A percentile compares a stretch with the other conserved stretches of the same genome.
Evolutionary conservation across 2,888 invertebrate species (phyloP).

Genomic region (Alviniconcha strummeri): DNA sequence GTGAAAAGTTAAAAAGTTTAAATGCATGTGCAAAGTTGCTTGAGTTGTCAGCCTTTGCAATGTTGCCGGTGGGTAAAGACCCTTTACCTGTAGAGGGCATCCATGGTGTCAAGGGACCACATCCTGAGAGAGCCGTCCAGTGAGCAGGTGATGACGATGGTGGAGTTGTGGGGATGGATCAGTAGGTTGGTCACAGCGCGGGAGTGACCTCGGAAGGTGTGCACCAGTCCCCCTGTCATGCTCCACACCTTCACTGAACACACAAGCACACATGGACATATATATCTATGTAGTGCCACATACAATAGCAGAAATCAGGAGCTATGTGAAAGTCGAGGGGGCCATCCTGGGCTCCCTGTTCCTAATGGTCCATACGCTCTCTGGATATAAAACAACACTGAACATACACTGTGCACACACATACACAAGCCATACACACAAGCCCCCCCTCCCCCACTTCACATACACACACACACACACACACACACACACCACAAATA

Average conservation of each 20-base stretch:
- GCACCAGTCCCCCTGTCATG: slow-evolving; percentile 67
- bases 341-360: no score
- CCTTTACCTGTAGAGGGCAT: slow-evolving; percentile 65
- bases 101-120: slow-evolving; percentile 72
- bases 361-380: no score
- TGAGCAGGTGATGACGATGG: slow-evolving; percentile 69
- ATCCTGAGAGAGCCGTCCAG: slow-evolving; percentile 70
- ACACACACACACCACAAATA: not conserved
- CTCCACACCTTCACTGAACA: slow-evolving; percentile 71
- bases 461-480: no score
- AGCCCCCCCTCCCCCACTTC: no score
- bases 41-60: no score
- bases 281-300: not conserved
- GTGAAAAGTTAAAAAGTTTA: no score
- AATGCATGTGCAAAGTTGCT: no score
- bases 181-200: slow-evolving; percentile 67
- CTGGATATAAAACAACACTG: no score
- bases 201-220: slow-evolving; percentile 72
- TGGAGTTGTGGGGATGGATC: slow-evolving; percentile 66
- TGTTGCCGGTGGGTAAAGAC: not conserved
- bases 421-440: no score
- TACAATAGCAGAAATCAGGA: no score
- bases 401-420: no score
- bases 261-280: not conserved
- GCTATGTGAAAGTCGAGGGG: no score